Evolutionary conservation across 1,140 invertebrate genomes (phyloP), one percentile per base, ranked within the genome.

Genomic region (Drosophila willistoni): DNA sequence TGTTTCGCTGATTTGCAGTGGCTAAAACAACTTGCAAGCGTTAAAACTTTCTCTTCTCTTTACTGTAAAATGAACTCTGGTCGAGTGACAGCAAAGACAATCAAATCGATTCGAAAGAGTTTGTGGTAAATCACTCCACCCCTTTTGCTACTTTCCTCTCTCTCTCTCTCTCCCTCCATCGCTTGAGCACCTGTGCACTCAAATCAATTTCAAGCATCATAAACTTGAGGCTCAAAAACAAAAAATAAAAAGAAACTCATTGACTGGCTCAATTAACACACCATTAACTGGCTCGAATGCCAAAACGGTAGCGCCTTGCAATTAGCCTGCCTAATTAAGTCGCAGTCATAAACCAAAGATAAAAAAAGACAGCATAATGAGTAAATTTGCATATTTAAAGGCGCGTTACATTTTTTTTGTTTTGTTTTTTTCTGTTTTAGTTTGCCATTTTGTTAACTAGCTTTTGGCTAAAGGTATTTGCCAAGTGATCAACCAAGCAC

Each of bases 351-450:
- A 60, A 59, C 19, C 5, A 59, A 14, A 59, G 13, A 7, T 7
- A 59, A 59, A 34, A 60, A 39, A 59, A 56, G 57, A 64, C 55
- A 70, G 82, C 75, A 81, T 85, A 85, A 85, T 87, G 79, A 87
- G 71, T 60, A 72, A 82, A 85, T 85, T 87, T 87, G 83, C 82
- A 85, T 85, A 74, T 76, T 85, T 76, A 87, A 85, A 68, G 87
- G 82, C 81, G 74, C 74, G 80, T 77, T 77, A 84, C 73, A 64
- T 51, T 10, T 51, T 25, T 51, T 19, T 22, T 44, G 4, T 17
- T 44, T 44, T 44, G 5, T 44, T 14, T 44, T 44, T 44, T 13
- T 19, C 7, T 22, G 14, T 12, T 22, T 12, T 12, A 44, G 41
- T 42, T 42, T 42, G 10, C 41, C n/a, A 13, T 42, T 42, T 42